phyloP scores from a whole-genome alignment of 2,888 invertebrate genomes.

The Micropterix aruncella region DNA sequence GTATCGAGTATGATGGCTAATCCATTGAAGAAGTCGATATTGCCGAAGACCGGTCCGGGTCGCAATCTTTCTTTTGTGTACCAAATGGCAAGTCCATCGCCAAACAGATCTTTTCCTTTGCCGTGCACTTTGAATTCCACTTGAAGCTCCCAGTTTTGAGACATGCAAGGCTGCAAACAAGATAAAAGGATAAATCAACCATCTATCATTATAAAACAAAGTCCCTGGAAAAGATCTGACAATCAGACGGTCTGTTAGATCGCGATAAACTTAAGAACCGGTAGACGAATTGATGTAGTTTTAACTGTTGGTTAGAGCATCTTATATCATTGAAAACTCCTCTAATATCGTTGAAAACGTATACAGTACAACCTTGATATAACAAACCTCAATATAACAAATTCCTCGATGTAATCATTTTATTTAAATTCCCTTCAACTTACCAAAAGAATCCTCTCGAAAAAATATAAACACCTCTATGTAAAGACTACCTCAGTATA shows the following conservation, averaged over 20 bases:
- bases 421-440: too few relatives aligned
- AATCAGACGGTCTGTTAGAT: not conserved
- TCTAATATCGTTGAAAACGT: too few relatives aligned
- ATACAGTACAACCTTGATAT: too few relatives aligned
- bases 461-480: too few relatives aligned
- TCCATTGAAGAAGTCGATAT: conserved; percentile 79
- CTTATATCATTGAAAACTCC: too few relatives aligned
- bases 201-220: too few relatives aligned
- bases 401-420: too few relatives aligned
- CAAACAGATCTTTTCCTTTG: conserved; percentile 86
- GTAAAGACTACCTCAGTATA: too few relatives aligned
- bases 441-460: too few relatives aligned
- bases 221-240: not conserved
- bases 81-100: conserved; percentile 96
- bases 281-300: too few relatives aligned
- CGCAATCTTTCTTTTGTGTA: conserved; percentile 72
- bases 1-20: conserved; percentile 91
- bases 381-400: too few relatives aligned
- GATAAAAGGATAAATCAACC: conserved; percentile 5
- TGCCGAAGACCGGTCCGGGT: conserved; percentile 87
- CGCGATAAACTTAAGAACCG: conserved; percentile 2
- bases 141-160: conserved; percentile 93
- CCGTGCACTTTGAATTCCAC: conserved; percentile 95
- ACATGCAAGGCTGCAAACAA: conserved; percentile 57
- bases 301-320: too few relatives aligned